Base-by-base conservation (phyloP, 2,797 vertebrate species). In the Cuculus canorus region DNA sequence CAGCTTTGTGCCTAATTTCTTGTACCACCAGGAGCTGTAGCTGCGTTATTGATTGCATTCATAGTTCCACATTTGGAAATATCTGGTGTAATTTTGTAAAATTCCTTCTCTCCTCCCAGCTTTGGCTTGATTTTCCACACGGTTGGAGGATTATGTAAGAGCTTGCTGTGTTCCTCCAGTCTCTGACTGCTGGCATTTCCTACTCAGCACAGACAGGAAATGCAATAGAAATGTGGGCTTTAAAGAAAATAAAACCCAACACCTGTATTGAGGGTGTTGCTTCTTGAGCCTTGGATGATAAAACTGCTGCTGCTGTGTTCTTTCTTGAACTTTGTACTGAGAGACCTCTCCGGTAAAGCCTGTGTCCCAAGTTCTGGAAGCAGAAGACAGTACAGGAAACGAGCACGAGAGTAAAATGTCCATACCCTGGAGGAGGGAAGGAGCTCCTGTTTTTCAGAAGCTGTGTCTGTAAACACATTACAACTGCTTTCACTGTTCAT, bases 71-170 rank as follows among this genome's bases (percentile, higher is more conserved):
- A 0, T 77, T 76, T 64, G 68, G 75, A 90, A 76, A 57, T 43
- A 10, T 37, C 41, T 33, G 10, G 7, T 81, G 95, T 28, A 41
- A 39, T 83, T 53, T 28, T n/a, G 56, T 28, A 18, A 21, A 69
- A 71, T 78, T 61, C 69, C 80, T 45, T 23, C 66, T 87, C 45
- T n/a, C n/a, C 28, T 75, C 59, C 52, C 45, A 10, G 70, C 39
- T 57, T 60, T 88, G 39, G 23, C 82, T 93, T n/a, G 17, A 3
- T 90, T 79, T 79, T 95, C 71, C 82, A 80, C 78, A 95, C 56
- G 33, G 27, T 30, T 80, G 57, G 65, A 91, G 30, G 50, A 50
- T 97, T 98, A 96, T 59, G 23, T 97, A 97, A 97, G 85, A 82
- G 87, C 73, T 61, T 57, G 61, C 85, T 90, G 69, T 90, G 39